Evolutionary conservation across 2,888 invertebrate genomes (phyloP).

Genomic region (Beris chalybata): DNA sequence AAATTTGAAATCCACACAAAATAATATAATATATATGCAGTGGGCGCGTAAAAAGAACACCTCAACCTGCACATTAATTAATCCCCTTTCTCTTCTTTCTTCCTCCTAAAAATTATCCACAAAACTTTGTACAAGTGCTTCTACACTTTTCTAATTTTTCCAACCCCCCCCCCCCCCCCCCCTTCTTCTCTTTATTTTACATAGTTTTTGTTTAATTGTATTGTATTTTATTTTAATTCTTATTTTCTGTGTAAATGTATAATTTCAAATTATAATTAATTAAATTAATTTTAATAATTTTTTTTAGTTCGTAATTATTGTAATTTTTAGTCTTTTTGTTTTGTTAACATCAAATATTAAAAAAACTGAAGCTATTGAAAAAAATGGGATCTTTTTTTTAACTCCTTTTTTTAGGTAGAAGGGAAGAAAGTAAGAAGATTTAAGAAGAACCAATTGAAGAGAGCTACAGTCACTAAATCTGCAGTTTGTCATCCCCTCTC

Average conservation of each 20-base stretch:
- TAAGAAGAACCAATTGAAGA: no score
- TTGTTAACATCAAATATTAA: constrained; percentile 31
- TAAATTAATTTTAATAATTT: constrained; percentile 21
- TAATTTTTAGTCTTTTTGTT: constrained; percentile 18
- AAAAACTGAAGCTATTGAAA: constrained; percentile 31
- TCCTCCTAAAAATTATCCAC: no score
- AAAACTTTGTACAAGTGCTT: no score
- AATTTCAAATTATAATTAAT: constrained; percentile 28
- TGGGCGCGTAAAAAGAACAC: not conserved
- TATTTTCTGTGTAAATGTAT: constrained; percentile 27
- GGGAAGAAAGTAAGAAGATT: no score
- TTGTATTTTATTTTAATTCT: not conserved
- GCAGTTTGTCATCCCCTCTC: no score
- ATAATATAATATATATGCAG: constrained; percentile 27
- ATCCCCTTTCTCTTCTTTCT: no score
- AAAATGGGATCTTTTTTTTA: not conserved
- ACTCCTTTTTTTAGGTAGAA: no score
- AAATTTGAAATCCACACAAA: constrained; percentile 43
- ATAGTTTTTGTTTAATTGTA: no score
- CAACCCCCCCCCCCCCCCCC: no score
- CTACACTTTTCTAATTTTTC: no score
- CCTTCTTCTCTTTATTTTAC: not conserved
- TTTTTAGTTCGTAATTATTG: constrained; percentile 4
- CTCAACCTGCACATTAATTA: not conserved
- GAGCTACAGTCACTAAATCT: no score